Base-by-base conservation (phyloP, 64 coral and sea anemone species). In the Cladopsammia gracilis region DNA sequence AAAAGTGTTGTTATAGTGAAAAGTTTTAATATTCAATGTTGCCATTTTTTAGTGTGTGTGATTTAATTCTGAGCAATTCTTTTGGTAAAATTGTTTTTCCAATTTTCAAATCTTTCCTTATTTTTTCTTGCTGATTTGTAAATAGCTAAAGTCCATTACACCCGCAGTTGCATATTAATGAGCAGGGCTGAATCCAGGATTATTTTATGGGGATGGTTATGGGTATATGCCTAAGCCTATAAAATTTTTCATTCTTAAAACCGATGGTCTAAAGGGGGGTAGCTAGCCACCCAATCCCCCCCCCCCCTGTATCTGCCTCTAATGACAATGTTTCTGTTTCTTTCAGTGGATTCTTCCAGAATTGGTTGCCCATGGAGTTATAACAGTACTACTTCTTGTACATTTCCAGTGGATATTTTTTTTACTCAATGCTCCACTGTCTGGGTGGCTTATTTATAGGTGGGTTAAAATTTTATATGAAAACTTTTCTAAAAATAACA, bases 351-450 rank as follows among this genome's bases (percentile, higher is more conserved):
- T 99, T 25, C 80, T 99, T 62, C 98, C 98, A 67, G 98, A 99
- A 78, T 85, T 99, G 58, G 70, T 99, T 89, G 94, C 94, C 5
- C 98, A 99, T 88, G 70, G 94, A 46, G 60, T 96, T 7, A 49
- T 99, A 89, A 90, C 88, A 4, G 24, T 92, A 7, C 48, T 96
- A 44, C 70, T 99, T 4, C 94, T 99, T 10, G 67, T 66, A 25
- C 92, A 96, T 71, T 99, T 94, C 76, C 98, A 99, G 76, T 99
- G 94, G 94, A 88, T 96, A 65, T 89, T 96, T 83, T 99, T 99
- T 70, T 46, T 96, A 54, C 49, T 96, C 49, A 99, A 96, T 66
- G 18, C 91, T 20, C 98, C 98, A 22, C n/a, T 99, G 16, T 77
- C 75, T 16, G 83, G 78, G 10, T 99, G 94, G 98, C 87, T 93